Conservation (phyloP, 2,113 vertebrate species). For the Amblyornis subalaris region DNA sequence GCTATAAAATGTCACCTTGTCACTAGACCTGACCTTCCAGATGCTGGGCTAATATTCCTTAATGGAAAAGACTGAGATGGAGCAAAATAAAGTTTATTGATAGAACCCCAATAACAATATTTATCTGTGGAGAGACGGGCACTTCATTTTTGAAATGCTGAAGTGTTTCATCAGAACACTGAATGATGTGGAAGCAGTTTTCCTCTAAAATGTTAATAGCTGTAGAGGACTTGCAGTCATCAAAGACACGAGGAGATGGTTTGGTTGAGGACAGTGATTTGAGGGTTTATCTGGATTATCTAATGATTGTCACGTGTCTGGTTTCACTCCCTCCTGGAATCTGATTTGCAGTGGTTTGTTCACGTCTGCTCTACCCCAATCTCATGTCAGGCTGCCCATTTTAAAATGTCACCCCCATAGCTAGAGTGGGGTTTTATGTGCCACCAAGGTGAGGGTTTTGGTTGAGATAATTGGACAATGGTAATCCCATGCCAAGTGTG, state of each 20-base stretch:
- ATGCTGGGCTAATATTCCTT: not conserved
- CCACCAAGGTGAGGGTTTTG: not conserved
- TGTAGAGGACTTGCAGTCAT: not conserved
- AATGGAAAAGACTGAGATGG: not conserved
- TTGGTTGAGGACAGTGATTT: not conserved
- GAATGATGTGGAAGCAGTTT: not conserved
- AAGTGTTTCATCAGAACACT: not conserved
- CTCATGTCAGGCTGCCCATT: not conserved
- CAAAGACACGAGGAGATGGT: not conserved
- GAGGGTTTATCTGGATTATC: not conserved
- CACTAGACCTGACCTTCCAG: not conserved
- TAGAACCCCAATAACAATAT: not conserved
- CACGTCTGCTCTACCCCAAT: not conserved
- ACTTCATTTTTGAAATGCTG: not conserved
- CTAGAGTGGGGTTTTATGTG: not conserved
- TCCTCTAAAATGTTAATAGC: not conserved
- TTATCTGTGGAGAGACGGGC: not conserved
- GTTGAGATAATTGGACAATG: not conserved
- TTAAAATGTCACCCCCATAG: not conserved
- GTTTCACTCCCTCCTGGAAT: not conserved
- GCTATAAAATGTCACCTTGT: not conserved
- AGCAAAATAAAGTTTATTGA: not conserved
- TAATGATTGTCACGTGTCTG: not conserved
- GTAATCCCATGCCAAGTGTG: not conserved
- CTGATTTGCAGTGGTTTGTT: not conserved